Evolutionary conservation across 2,113 vertebrate genomes (phyloP), one percentile per base, ranked within the genome.

Genomic region (Thalassarche chlororhynchos): DNA sequence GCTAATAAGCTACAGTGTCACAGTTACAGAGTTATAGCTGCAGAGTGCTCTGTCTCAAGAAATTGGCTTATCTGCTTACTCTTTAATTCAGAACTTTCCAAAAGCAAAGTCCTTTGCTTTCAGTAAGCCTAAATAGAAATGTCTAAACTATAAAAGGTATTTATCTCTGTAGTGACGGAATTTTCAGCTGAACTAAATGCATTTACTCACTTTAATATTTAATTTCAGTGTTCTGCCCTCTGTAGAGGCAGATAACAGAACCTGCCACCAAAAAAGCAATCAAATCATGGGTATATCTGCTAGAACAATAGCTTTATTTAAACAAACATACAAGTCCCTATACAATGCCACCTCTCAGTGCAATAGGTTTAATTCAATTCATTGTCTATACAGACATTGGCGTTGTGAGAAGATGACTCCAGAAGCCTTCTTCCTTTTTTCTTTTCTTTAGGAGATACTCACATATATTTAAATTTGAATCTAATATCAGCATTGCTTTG

Each of bases 121-220:
- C 60, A 44, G 32, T 77, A 94, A 90, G 69, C 36, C 20, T 57
- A 80, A 83, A 89, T 8, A 9, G 64, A 92, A 71, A 70, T 47
- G 29, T 82, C 55, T 87, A 61, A 66, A 60, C 66, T 89, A 29
- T 62, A 88, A 84, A 46, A 65, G 31, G 44, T 96, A 79, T 93
- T 93, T 96, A 93, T 94, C 92, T 77, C 68, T 62, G 65, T 81
- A 65, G 55, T 34, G 42, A 77, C 2, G 55, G 87, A 95, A 95
- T 93, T 94, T 93, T 92, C 62, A 84, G 68, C 88, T 91, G 82
- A 96, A 92, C 75, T 93, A 96, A 93, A 96, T 92, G 70, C 60
- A 54, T 91, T 92, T 69, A 8, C 79, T 96, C 72, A 94, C 92
- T 92, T 97, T 96, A 96, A 95, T 95, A 96, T 94, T 95, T 70